Evolutionary conservation across 2,113 vertebrate species (phyloP).

Genomic region (Ursus arctos): DNA sequence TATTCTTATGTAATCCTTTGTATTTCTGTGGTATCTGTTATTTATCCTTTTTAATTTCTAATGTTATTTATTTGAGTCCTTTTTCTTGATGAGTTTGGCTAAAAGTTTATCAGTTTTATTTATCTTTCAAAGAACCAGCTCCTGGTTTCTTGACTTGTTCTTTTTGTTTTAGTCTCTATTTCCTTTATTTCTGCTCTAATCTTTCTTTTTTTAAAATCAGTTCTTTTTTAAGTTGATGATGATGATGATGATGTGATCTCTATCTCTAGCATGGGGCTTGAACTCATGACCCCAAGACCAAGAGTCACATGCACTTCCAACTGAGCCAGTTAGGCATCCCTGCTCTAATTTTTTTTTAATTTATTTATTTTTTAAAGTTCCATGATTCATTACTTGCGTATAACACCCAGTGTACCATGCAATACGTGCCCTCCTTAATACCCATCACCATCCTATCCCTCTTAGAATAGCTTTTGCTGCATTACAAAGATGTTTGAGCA

Average conservation of each 20-base stretch:
- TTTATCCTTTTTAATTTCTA: neutral
- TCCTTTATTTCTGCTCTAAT: neutral
- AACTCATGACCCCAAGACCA: neutral
- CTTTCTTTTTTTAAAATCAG: neutral
- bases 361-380: no score
- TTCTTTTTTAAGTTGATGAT: neutral
- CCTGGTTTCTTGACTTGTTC: neutral
- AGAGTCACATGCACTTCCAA: neutral
- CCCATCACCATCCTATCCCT: neutral
- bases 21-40: neutral
- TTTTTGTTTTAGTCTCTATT: neutral
- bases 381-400: no score
- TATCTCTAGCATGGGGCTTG: neutral
- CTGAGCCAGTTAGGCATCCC: neutral
- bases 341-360: neutral
- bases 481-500: neutral
- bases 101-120: neutral
- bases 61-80: neutral
- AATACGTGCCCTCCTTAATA: no score
- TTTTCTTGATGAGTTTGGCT: neutral
- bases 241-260: neutral
- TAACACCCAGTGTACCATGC: no score
- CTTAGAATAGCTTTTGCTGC: neutral
- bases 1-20: neutral
- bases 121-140: neutral